Evolutionary conservation across 2,113 vertebrate genomes (phyloP).

Genomic region (Eleginops maclovinus): DNA sequence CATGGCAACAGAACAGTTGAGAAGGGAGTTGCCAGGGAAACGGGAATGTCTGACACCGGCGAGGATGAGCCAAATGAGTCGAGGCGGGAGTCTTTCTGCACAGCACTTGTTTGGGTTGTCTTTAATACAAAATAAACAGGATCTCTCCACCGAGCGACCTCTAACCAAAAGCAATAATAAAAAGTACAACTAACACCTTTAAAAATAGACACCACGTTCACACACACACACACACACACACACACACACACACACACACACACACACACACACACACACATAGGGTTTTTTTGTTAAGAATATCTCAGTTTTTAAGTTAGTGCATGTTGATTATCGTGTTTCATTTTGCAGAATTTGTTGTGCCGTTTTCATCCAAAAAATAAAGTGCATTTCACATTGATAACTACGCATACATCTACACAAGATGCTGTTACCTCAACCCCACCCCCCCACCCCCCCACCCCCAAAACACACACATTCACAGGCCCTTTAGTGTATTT

Average conservation of each 20-base stretch:
- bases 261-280: too few species aligned
- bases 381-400: slow-evolving; percentile 90
- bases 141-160: slow-evolving; percentile 77
- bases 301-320: slow-evolving; percentile 83
- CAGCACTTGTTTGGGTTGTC: slow-evolving; percentile 82
- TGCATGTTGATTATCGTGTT: slow-evolving; percentile 86
- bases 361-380: slow-evolving; percentile 85
- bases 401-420: slow-evolving; percentile 83
- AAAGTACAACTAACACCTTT: slow-evolving; percentile 87
- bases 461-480: slow-evolving; percentile 48
- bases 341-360: slow-evolving; percentile 87
- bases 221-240: too few species aligned
- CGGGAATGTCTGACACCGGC: too few species aligned
- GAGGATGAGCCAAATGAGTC: slow-evolving; percentile 69
- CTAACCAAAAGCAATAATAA: slow-evolving; percentile 85
- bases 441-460: slow-evolving; percentile 3
- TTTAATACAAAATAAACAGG: slow-evolving; percentile 90
- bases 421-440: slow-evolving; percentile 79
- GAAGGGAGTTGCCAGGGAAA: slow-evolving; percentile 78
- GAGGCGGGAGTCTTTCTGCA: slow-evolving; percentile 78
- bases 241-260: too few species aligned
- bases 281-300: slow-evolving; percentile 70
- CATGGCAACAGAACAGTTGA: slow-evolving; percentile 79
- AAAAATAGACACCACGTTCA: slow-evolving; percentile 88
- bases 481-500: slow-evolving; percentile 74